These are phyloP conservation scores for Notolepis coatsorum DNA, from an alignment of 2,797 vertebrate genomes.

Conservation along the genomic window DNA sequence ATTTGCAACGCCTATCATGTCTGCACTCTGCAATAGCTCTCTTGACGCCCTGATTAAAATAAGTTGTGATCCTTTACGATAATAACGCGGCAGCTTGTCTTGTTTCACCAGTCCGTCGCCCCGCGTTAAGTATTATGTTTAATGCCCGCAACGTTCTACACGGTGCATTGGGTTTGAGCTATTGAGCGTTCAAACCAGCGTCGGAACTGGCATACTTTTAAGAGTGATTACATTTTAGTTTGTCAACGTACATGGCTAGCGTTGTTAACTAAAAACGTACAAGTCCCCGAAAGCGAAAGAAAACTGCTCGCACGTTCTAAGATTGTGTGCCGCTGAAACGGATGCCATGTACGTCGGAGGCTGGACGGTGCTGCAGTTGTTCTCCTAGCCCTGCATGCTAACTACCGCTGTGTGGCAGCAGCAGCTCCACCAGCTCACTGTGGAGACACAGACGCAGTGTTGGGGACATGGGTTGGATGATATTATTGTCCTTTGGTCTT, in stretches of 20 bases:
- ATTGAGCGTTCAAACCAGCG: conserved; percentile 8
- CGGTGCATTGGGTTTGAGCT: neutral
- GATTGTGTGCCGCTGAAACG: neutral
- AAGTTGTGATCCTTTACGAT: conserved; percentile 42
- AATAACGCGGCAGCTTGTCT: conserved; percentile 1
- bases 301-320: neutral
- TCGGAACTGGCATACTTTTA: conserved; percentile 26
- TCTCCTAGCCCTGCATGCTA: conserved; percentile 35
- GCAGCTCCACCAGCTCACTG: conserved; percentile 63
- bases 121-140: neutral
- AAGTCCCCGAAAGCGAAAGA: too few relatives aligned
- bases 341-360: conserved; percentile 18
- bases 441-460: conserved; percentile 39
- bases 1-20: conserved; percentile 64
- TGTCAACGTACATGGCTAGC: conserved; percentile 18
- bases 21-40: conserved; percentile 37
- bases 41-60: conserved; percentile 42
- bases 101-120: neutral
- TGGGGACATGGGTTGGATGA: conserved; percentile 13
- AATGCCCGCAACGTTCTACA: too few relatives aligned
- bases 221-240: conserved; percentile 26
- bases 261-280: conserved; percentile 23
- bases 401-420: conserved; percentile 68
- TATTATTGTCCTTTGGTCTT: conserved; percentile 14
- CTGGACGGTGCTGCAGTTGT: conserved; percentile 52